Conservation (phyloP, 1,140 invertebrate species). For the Drosophila nikananu region DNA sequence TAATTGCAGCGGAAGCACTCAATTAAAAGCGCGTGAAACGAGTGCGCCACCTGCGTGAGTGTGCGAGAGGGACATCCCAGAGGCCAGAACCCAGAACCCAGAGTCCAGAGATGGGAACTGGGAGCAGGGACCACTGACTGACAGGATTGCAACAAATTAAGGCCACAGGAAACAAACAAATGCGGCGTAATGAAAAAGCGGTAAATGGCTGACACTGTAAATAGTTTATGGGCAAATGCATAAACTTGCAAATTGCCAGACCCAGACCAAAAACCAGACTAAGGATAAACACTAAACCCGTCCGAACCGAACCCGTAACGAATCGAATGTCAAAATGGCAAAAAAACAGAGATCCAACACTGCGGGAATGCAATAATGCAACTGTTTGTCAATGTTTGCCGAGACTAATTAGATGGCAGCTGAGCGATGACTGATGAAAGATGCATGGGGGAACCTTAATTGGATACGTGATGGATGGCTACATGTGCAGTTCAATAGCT, state of each 20-base stretch:
- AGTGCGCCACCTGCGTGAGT: conserved; percentile 68
- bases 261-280: conserved; percentile 22
- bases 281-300: conserved; percentile 13
- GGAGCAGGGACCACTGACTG: conserved; percentile 18
- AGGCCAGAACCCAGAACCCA: not conserved
- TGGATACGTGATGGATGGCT: conserved; percentile 60
- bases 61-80: not conserved
- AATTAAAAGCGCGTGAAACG: conserved; percentile 84
- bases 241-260: conserved; percentile 63
- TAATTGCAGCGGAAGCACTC: conserved; percentile 84
- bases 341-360: conserved; percentile 14
- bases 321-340: conserved; percentile 13
- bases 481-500: conserved; percentile 37
- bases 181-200: conserved; percentile 82
- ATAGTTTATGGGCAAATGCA: conserved; percentile 75
- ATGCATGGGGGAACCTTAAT: conserved; percentile 58
- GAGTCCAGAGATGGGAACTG: not conserved
- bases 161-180: conserved; percentile 81
- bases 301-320: conserved; percentile 16
- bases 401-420: conserved; percentile 68
- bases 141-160: conserved; percentile 68
- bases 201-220: conserved; percentile 78
- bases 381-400: conserved; percentile 72
- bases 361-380: conserved; percentile 60
- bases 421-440: conserved; percentile 53